Percentiles rank a stretch among this genome's conserved stretches.
These are phyloP conservation scores for Escarpia spicata DNA, from an alignment of 2,888 invertebrate genomes.

Conservation along the genomic window DNA sequence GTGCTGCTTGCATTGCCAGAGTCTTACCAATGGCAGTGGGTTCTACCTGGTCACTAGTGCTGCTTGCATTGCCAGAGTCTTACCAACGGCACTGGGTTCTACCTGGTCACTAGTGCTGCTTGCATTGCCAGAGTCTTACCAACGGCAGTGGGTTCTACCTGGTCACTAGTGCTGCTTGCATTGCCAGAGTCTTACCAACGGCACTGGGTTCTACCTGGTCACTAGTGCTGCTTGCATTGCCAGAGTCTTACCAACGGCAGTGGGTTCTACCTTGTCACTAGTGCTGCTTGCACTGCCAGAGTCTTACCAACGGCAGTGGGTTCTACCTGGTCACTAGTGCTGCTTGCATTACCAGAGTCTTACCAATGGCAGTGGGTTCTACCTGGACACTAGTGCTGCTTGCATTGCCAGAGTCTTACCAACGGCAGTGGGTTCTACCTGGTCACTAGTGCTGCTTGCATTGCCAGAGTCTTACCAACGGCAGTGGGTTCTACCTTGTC, in stretches of 20 bases:
- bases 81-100: constrained; percentile 56
- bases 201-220: constrained; percentile 54
- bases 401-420: constrained; percentile 29
- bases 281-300: constrained; percentile 51
- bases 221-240: neutral
- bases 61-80: constrained; percentile 52
- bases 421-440: constrained; percentile 61
- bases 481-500: constrained; percentile 53
- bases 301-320: constrained; percentile 62
- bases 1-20: constrained; percentile 45
- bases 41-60: no score
- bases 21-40: constrained; percentile 56
- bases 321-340: no score
- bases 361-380: constrained; percentile 36
- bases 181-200: constrained; percentile 45
- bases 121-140: constrained; percentile 53
- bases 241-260: constrained; percentile 55
- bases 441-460: neutral
- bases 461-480: constrained; percentile 59
- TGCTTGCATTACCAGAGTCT: constrained; percentile 53
- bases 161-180: no score
- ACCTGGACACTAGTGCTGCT: constrained; percentile 58
- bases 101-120: no score
- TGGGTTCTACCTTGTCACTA: no score
- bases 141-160: no score